Base-by-base conservation (phyloP, 2,888 invertebrate genomes). In the Acheta domesticus region DNA sequence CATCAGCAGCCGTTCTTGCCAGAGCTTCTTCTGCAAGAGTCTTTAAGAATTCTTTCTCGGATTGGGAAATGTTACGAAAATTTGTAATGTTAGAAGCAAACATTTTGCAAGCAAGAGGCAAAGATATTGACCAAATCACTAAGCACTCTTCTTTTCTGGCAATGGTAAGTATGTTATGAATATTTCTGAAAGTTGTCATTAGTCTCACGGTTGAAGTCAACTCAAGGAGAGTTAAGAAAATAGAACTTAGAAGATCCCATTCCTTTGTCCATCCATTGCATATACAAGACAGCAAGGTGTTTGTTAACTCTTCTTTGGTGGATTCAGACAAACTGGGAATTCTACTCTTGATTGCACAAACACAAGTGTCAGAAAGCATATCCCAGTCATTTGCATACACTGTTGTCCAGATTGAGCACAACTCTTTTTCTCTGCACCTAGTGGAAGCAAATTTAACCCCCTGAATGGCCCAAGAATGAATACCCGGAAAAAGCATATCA, bases 1-100 rank as follows among this genome's bases (percentile, higher is more conserved):
- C 76, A 12, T 73, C 19, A 23, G 81, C 81, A 49, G 76, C 48
- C 73, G 78, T 78, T 77, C 75, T 74, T n/a, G 77, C 23, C 75
- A 48, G 49, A 21, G 81, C 79, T 11, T 74, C 62, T 14, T 49
- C 4, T 49, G 76, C 50, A 76, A 81, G 12, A 23, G 75, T 36
- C 14, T 21, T 5, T 4, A 79, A 21, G 62, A 81, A 81, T 23
- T 62, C 20, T 20, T 76, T n/a, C 19, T 50, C 50, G 16, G 23
- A 20, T n/a, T 4, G 11, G 12, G 16, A 16, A 36, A 78, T 50
- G n/a, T 75, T 12, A 50, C 20, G 75, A 50, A 21, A n/a, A 20
- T 49, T 2, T 36, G 14, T 11, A 49, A 49, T n/a, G 75, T 20
- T 20, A 23, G 50, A 23, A 76, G 76, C 49, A 36, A 79, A 20